Base-by-base conservation (phyloP, 2,797 vertebrate genomes). In the Clarias pachynema region DNA sequence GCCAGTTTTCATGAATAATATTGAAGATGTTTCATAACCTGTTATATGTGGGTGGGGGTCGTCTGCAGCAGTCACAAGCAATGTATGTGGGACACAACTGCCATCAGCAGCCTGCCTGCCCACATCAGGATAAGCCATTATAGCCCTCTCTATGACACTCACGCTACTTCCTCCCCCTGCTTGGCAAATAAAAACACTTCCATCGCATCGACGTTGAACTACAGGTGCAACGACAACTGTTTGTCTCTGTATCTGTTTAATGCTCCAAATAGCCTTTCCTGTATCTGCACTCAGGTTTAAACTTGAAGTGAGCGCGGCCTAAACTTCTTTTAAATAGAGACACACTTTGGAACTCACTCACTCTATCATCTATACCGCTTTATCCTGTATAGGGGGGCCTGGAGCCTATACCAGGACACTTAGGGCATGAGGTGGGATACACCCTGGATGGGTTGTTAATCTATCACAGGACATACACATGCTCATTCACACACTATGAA, bases 1-100 rank as follows among this genome's bases (percentile, higher is more conserved):
- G 85, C 53, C 10, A 9, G 44, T 53, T 66, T 80, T 87, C 86
- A 86, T 89, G 88, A 87, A 87, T 87, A 89, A 87, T 79, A 86
- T 87, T 68, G 75, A 49, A 84, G 83, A 75, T 82, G 88, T 90
- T 93, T 92, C 83, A 86, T 90, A 93, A 92, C 87, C 90, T 87
- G 87, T 34, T 82, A 85, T 87, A 92, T 88, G 94, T 94, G 93
- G 93, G 93, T 92, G 93, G 92, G 94, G 94, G 93, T 95, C 93
- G 94, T 93, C 91, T 78, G 91, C 91, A 91, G 85, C 90, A 91
- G 88, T 90, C 91, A 92, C 89, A 72, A 91, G 89, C 87, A 87
- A 91, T 81, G 89, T 88, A 93, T 92, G 89, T 92, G 88, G 91
- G 81, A 93, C 92, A 92, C 70, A 81, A 93, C 89, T 62, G 91